Percentiles rank a stretch among this genome's conserved stretches.
Conservation (phyloP, 2,888 invertebrate genomes). For the Acanthopleura granulata region DNA sequence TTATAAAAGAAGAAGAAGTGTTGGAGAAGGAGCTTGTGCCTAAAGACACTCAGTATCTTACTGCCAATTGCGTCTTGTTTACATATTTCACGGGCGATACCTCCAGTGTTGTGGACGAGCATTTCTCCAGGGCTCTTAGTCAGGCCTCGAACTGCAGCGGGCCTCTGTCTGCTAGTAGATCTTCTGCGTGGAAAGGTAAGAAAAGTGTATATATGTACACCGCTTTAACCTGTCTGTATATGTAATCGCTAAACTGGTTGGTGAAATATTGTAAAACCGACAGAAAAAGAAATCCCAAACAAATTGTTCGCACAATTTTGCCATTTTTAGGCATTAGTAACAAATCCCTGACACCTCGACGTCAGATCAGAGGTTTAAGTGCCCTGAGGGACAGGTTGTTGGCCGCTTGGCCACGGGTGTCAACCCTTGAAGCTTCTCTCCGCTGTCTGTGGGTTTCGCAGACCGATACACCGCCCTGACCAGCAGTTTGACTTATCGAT, state of each 20-base stretch:
- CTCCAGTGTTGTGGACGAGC: conserved; percentile 93
- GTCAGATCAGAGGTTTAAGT: too few species aligned
- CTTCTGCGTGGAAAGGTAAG: conserved; percentile 4
- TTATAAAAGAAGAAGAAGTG: conserved; percentile 34
- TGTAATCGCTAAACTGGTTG: too few species aligned
- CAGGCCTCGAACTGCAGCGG: conserved; percentile 69
- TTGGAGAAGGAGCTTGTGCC: conserved; percentile 46
- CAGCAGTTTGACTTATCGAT: neutral
- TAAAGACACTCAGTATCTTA: conserved; percentile 85
- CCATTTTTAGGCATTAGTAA: too few species aligned
- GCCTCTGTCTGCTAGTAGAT: conserved; percentile 29
- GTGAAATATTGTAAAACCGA: too few species aligned
- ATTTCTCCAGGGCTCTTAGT: conserved; percentile 89
- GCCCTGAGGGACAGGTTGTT: too few species aligned
- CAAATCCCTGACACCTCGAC: too few species aligned
- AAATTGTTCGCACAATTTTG: too few species aligned
- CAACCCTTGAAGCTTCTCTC: too few species aligned
- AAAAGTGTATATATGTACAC: neutral
- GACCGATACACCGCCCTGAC: neutral
- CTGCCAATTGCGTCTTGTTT: conserved; percentile 90
- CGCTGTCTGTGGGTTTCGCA: too few species aligned
- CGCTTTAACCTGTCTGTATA: too few species aligned
- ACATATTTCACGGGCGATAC: conserved; percentile 96
- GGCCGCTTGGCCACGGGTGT: too few species aligned
- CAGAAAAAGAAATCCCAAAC: too few species aligned